phyloP scores from a whole-genome alignment of 2,113 vertebrate species.

The Microtus oregoni region DNA sequence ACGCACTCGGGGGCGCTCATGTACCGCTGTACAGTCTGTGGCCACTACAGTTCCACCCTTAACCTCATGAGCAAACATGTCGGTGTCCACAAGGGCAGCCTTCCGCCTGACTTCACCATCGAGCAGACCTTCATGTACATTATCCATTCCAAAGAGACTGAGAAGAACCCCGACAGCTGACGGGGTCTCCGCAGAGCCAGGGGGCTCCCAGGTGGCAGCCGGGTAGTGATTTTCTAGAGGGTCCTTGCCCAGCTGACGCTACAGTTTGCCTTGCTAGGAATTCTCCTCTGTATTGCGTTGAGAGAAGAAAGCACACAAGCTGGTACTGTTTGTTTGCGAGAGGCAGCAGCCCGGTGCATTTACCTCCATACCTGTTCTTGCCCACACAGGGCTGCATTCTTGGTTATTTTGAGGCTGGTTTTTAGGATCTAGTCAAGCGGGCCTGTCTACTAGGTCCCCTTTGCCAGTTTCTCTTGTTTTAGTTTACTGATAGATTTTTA shows the following conservation, averaged over 20 bases:
- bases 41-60: conserved; percentile 97
- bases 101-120: conserved; percentile 96
- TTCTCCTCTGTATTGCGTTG: conserved; percentile 78
- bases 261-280: conserved; percentile 71
- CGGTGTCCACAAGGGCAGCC: conserved; percentile 95
- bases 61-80: conserved; percentile 98
- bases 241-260: conserved; percentile 56
- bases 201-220: conserved; percentile 41
- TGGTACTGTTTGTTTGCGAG: conserved; percentile 78
- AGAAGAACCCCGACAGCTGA: conserved; percentile 93
- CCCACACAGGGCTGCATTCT: conserved; percentile 73
- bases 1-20: conserved; percentile 98
- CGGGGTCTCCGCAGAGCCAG: conserved; percentile 63
- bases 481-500: conserved; percentile 85
- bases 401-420: conserved; percentile 75
- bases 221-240: conserved; percentile 7
- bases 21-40: conserved; percentile 97
- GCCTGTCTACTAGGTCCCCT: conserved; percentile 60
- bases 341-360: conserved; percentile 80
- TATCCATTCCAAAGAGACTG: conserved; percentile 96
- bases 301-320: conserved; percentile 78
- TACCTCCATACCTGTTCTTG: conserved; percentile 83
- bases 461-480: conserved; percentile 65
- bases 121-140: conserved; percentile 99
- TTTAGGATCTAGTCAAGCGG: conserved; percentile 74